phyloP scores from a whole-genome alignment of 2,888 invertebrate species.

The Oxystoma pomonae region DNA sequence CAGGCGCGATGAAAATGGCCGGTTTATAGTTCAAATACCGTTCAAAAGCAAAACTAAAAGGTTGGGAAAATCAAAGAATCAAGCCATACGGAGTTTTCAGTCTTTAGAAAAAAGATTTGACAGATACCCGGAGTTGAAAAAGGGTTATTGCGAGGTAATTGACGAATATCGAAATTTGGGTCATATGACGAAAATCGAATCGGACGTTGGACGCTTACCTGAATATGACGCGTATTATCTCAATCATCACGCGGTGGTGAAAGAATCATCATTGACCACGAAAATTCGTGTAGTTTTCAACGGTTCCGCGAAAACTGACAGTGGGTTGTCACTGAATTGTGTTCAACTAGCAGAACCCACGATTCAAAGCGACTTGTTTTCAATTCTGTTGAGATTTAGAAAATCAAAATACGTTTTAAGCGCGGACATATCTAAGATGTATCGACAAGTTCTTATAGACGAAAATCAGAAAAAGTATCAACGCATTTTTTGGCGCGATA shows the following conservation, averaged over 20 bases:
- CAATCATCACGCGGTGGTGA: constrained; percentile 10
- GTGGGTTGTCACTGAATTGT: constrained; percentile 17
- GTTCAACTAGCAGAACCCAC: constrained; percentile 10
- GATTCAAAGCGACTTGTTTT: constrained; percentile 21
- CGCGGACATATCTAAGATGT: constrained; percentile 22
- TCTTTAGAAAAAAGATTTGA: constrained; percentile 16
- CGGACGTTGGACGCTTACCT: neutral
- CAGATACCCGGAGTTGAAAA: constrained; percentile 16
- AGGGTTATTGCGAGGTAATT: constrained; percentile 18
- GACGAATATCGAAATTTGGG: constrained; percentile 15
- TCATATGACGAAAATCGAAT: constrained; percentile 17
- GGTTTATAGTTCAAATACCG: constrained; percentile 20
- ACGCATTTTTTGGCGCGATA: constrained; percentile 17
- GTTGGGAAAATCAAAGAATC: constrained; percentile 13
- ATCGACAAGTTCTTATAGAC: constrained; percentile 15
- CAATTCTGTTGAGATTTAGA: constrained; percentile 24
- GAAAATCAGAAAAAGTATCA: constrained; percentile 10
- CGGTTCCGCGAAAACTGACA: constrained; percentile 23
- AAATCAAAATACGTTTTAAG: constrained; percentile 14
- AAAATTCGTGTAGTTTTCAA: constrained; percentile 28
- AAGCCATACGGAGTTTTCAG: constrained; percentile 14
- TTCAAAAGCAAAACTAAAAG: constrained; percentile 11
- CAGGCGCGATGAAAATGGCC: constrained; percentile 5
- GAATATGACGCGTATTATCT: constrained; percentile 7
- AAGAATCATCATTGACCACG: constrained; percentile 2